Evolutionary conservation across 2,113 vertebrate genomes (phyloP).

Genomic region (Castor canadensis): DNA sequence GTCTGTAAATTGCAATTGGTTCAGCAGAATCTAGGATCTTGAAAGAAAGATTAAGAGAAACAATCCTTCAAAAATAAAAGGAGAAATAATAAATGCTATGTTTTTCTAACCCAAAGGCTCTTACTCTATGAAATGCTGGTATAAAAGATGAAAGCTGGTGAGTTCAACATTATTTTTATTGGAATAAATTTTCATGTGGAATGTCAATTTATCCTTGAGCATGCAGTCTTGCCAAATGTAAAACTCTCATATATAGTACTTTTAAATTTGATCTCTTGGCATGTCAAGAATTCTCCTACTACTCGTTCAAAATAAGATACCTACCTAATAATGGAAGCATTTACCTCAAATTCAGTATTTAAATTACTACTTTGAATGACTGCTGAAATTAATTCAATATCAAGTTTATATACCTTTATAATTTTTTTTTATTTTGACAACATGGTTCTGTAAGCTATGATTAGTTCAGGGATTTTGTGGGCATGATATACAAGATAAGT

Average conservation of each 20-base stretch:
- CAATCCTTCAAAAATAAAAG: background rate
- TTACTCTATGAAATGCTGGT: slow-evolving; percentile 15
- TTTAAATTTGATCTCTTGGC: slow-evolving; percentile 60
- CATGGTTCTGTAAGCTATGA: slow-evolving; percentile 68
- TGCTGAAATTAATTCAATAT: slow-evolving; percentile 74
- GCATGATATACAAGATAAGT: slow-evolving; percentile 66
- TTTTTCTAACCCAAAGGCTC: background rate
- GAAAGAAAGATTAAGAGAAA: background rate
- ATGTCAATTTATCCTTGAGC: slow-evolving; percentile 50
- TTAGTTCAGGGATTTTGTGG: slow-evolving; percentile 75
- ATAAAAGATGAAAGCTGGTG: background rate
- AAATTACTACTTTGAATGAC: slow-evolving; percentile 72
- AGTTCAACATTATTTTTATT: slow-evolving; percentile 35
- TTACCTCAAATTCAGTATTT: slow-evolving; percentile 75
- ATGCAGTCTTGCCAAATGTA: slow-evolving; percentile 50
- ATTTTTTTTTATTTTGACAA: slow-evolving; percentile 72
- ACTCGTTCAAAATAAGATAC: slow-evolving; percentile 59
- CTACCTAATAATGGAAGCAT: slow-evolving; percentile 68
- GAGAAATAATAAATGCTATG: background rate
- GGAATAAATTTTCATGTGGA: slow-evolving; percentile 2
- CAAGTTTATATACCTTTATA: slow-evolving; percentile 65
- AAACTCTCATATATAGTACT: slow-evolving; percentile 40
- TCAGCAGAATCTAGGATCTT: background rate
- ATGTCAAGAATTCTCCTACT: slow-evolving; percentile 61
- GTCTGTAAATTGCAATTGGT: background rate